phyloP scores from a whole-genome alignment of 2,797 vertebrate species.

The Psittacula derbiana region DNA sequence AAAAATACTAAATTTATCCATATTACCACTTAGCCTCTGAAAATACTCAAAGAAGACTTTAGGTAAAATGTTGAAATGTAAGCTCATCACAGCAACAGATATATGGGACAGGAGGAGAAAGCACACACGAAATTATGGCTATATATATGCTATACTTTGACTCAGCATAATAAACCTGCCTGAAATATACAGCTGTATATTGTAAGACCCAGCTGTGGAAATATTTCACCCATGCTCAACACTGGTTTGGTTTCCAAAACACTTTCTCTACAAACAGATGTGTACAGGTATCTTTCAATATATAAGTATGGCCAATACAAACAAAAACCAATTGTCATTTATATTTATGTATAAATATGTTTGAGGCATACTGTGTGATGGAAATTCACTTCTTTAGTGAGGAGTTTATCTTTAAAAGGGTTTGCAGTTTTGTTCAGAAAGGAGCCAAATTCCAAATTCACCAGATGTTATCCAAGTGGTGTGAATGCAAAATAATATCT shows the following conservation, averaged over 20 bases:
- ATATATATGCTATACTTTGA: neutral
- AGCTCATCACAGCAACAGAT: neutral
- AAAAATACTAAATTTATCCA: neutral
- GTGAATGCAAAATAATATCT: neutral
- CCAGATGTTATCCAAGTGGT: neutral
- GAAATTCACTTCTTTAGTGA: neutral
- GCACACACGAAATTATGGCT: neutral
- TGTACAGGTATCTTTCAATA: neutral
- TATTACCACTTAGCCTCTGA: neutral
- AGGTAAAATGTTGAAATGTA: neutral
- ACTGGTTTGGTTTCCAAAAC: neutral
- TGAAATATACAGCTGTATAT: neutral
- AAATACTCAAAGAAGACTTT: neutral
- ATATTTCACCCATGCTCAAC: neutral
- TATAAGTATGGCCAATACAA: neutral
- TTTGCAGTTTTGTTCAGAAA: neutral
- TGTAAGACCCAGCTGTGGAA: neutral
- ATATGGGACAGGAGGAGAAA: neutral
- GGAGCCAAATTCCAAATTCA: neutral
- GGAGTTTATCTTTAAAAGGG: neutral
- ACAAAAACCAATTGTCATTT: neutral
- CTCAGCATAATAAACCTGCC: neutral
- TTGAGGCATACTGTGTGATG: neutral
- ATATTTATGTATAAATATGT: neutral
- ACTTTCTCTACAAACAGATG: neutral